Conservation (phyloP, 2,797 vertebrate species). For the Chrysocyon brachyurus region DNA sequence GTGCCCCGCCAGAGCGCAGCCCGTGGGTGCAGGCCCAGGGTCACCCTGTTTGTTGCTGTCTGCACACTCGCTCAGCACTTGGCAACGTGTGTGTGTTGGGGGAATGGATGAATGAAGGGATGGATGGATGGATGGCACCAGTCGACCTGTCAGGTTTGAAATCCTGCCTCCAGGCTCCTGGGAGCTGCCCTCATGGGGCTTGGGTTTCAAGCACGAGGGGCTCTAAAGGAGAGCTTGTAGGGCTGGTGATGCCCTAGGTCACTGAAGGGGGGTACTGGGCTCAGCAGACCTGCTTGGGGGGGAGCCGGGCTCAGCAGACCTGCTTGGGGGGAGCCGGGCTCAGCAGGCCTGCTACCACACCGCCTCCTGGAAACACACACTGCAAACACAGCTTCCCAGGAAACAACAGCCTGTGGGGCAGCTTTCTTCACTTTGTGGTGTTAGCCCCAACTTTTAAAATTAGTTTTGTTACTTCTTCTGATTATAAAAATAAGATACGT, state of each 20-base stretch:
- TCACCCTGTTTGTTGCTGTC: fast-evolving
- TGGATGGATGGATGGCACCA: not conserved
- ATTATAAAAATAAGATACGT: not conserved
- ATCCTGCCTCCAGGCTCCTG: not conserved
- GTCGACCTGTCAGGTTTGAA: not conserved
- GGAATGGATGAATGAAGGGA: not conserved
- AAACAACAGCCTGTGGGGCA: fast-evolving
- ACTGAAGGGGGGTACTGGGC: not conserved
- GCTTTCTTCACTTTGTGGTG: not conserved
- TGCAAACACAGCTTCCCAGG: not conserved
- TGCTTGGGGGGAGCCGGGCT: no score
- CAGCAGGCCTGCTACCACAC: no score
- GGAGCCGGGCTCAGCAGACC: no score
- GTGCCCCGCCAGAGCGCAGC: fast-evolving
- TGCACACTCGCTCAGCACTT: fast-evolving
- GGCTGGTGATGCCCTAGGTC: not conserved
- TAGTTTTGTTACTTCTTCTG: not conserved
- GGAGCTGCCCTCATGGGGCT: not conserved
- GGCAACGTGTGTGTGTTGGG: fast-evolving
- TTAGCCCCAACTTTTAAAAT: not conserved
- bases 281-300: not conserved
- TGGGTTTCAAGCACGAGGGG: no score
- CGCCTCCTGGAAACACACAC: not conserved
- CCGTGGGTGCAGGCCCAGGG: fast-evolving
- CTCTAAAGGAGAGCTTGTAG: not conserved